Base-by-base conservation (phyloP, 2,113 vertebrate species). In the Nesogale talazaci region DNA sequence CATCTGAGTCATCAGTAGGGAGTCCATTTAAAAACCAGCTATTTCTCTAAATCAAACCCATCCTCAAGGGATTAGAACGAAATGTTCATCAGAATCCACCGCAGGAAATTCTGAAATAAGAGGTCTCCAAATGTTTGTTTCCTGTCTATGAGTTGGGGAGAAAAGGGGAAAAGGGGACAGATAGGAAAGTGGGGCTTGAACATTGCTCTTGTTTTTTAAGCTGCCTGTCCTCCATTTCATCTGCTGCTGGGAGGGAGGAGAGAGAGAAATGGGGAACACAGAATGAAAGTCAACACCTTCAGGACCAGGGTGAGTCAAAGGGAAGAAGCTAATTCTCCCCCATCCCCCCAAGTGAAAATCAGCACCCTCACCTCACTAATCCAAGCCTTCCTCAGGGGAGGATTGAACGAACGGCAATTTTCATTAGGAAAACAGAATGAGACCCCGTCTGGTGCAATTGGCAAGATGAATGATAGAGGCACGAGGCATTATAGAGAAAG, bases 1-100 rank as follows among this genome's bases (percentile, higher is more conserved):
- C 36, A 6, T 85, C 82, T 89, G 87, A 94, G 72, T 91, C 75
- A 88, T 83, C 67, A 40, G 80, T 8, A 56, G 52, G 82, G 59
- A 83, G 52, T 94, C 79, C 79, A 72, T 86, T 96, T 96, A 87
- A 89, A 90, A 90, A 65, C 46, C 83, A 83, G n/a, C 89, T 75
- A 9, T 89, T 87, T 96, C 79, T 76, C 83, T 67, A 77, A 84
- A 38, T 89, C 91, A 75, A 3, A 79, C 79, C 76, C 65, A 88
- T 70, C 83, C 90, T 85, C 70, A 27, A 14, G 75, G 92, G 77
- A 91, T 91, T 91, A 86, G 91, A 92, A 82, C 29, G n/a, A 87
- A 82, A 31, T 46, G 57, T 20, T 91, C 34, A 27, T 52, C 91
- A 88, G 63, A 79, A 83, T 1, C 3, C 75, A 36, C 88, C 16